Percentiles rank a stretch among this genome's conserved stretches.
These are phyloP conservation scores for Epirrhoe tristata DNA, from an alignment of 2,888 invertebrate species.

Conservation along the genomic window DNA sequence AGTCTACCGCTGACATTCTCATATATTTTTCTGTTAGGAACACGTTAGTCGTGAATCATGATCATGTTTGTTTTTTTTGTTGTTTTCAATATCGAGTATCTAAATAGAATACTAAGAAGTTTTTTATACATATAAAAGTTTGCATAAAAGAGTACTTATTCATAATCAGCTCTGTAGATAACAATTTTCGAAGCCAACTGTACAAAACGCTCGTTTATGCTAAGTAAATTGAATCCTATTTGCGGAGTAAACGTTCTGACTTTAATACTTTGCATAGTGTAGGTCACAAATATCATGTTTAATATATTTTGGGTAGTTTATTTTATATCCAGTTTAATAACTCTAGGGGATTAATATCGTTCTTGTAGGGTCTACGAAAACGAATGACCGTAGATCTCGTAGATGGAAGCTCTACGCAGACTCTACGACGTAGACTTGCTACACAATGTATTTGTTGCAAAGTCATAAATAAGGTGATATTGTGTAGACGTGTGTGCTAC, in stretches of 20 bases:
- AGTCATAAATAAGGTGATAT: too few relatives aligned
- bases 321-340: neutral
- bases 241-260: constrained; percentile 3
- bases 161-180: neutral
- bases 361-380: neutral
- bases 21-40: too few relatives aligned
- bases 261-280: neutral
- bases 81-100: too few relatives aligned
- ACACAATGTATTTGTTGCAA: neutral
- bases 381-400: neutral
- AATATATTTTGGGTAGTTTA: neutral
- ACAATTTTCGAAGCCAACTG: neutral
- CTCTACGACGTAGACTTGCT: constrained; percentile 13
- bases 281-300: neutral
- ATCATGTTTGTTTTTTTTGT: too few relatives aligned
- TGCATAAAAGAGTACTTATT: too few relatives aligned
- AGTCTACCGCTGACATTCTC: too few relatives aligned
- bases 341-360: neutral
- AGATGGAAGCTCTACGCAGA: constrained; percentile 2
- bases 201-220: constrained; percentile 18
- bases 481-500: too few relatives aligned
- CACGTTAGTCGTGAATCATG: too few relatives aligned
- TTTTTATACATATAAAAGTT: too few relatives aligned
- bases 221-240: constrained; percentile 5
- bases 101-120: too few relatives aligned